Evolutionary conservation across 1,140 invertebrate species (phyloP).

Genomic region (Pseudomyrmex flavicornis): DNA sequence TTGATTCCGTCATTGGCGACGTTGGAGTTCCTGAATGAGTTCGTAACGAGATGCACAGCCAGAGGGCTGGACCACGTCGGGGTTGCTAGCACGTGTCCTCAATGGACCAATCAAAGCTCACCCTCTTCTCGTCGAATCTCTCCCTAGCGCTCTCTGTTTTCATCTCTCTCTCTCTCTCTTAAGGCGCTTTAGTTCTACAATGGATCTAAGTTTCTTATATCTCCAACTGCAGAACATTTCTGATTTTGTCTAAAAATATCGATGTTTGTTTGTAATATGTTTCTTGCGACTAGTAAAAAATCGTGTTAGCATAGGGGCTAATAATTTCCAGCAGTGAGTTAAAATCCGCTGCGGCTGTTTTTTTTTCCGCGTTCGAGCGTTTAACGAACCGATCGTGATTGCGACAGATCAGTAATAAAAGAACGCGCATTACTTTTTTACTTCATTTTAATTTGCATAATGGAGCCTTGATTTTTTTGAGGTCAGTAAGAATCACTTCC

Average conservation of each 20-base stretch:
- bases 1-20: slow-evolving; percentile 81
- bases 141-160: slow-evolving; percentile 28
- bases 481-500: slow-evolving; percentile 48
- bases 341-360: neutral
- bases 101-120: slow-evolving; percentile 84
- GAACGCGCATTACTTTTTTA: slow-evolving; percentile 32
- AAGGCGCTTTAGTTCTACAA: slow-evolving; percentile 35
- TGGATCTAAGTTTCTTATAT: too few relatives aligned
- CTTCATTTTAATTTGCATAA: slow-evolving; percentile 54
- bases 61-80: slow-evolving; percentile 76
- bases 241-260: neutral
- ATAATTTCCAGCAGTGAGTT: slow-evolving; percentile 3
- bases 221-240: neutral
- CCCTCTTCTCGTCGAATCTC: slow-evolving; percentile 76
- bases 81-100: slow-evolving; percentile 82
- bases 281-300: neutral
- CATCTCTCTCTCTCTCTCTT: slow-evolving; percentile 51
- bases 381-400: slow-evolving; percentile 47
- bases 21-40: slow-evolving; percentile 81
- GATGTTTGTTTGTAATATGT: neutral
- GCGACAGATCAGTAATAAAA: slow-evolving; percentile 38
- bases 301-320: neutral
- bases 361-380: slow-evolving; percentile 15
- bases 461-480: slow-evolving; percentile 42
- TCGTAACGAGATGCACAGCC: slow-evolving; percentile 83